Evolutionary conservation across 2,888 invertebrate species (phyloP), one percentile per base, ranked within the genome.

Genomic region (Agonopterix alstromeriana): DNA sequence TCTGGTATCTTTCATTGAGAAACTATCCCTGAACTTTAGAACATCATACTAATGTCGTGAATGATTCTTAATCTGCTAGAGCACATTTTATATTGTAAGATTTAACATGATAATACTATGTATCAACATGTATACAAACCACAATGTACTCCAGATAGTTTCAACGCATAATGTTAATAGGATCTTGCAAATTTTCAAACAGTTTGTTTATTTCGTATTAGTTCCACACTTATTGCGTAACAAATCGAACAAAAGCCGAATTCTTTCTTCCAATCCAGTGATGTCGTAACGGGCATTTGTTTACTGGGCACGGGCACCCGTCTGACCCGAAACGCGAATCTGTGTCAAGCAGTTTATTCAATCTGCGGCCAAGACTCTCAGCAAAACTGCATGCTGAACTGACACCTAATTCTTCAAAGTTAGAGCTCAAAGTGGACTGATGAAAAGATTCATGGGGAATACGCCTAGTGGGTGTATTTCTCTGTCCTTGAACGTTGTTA

Each of bases 321-420:
- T 76, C 77, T 87, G 87, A 86, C 87, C 88, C 84, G 82, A 86
- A 86, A 82, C 77, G 73, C 70, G 84, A 86, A 88, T 85, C 83
- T 88, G 84, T 88, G 88, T 88, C 88, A 88, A 88, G 88, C 81
- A 82, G 88, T 88, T 88, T 88, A 88, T 88, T 88, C 86, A 88
- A 88, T 88, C 85, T 86, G 80, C 69, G 67, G 71, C 68, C 68
- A 75, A 77, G 77, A 76, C 70, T 69, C 72, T 70, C 67, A 65
- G 57, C 58, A 27, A 27, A 27, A 48, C 50, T 53, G 46, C 74
- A 67, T 52, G 60, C 69, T 53, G 78, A 72, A 75, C 54, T 67
- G 63, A 55, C 55, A 57, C 64, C 57, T 77, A 73, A 64, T 35
- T n/a, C 38, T 46, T 40, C 49, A 45, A 10, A 8, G 27, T 47